Conservation (phyloP, 1,140 invertebrate species). For the Zophobas morio region DNA sequence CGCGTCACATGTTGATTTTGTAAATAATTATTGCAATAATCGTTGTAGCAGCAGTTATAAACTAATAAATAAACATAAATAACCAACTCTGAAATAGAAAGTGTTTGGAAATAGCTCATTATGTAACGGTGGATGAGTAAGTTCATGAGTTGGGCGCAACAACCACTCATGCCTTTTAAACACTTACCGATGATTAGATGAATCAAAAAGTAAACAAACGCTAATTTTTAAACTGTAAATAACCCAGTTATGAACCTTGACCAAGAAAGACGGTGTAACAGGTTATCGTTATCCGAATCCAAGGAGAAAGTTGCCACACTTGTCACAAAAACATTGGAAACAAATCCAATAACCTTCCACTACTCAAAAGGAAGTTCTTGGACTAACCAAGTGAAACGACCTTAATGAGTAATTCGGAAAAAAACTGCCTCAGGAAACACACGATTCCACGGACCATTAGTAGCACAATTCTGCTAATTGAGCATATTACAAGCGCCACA, state of each 20-base stretch:
- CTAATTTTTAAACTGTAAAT: background rate
- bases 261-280: slow-evolving; percentile 42
- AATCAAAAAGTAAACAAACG: too few species aligned
- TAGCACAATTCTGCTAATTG: background rate
- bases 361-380: background rate
- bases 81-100: slow-evolving; percentile 22
- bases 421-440: background rate
- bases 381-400: background rate
- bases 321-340: background rate
- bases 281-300: slow-evolving; percentile 6
- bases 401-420: background rate
- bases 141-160: too few species aligned
- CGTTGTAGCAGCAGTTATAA: background rate
- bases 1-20: background rate
- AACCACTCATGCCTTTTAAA: background rate
- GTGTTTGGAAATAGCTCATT: slow-evolving; percentile 19
- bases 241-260: slow-evolving; percentile 32
- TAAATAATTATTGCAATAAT: background rate
- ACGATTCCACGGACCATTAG: background rate
- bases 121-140: slow-evolving; percentile 4
- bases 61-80: background rate
- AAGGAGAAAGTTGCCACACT: slow-evolving; percentile 33
- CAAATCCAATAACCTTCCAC: background rate
- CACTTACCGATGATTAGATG: background rate
- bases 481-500: too few species aligned